Evolutionary conservation across 2,797 vertebrate genomes (phyloP).

Genomic region (Cirrhinus mrigala): DNA sequence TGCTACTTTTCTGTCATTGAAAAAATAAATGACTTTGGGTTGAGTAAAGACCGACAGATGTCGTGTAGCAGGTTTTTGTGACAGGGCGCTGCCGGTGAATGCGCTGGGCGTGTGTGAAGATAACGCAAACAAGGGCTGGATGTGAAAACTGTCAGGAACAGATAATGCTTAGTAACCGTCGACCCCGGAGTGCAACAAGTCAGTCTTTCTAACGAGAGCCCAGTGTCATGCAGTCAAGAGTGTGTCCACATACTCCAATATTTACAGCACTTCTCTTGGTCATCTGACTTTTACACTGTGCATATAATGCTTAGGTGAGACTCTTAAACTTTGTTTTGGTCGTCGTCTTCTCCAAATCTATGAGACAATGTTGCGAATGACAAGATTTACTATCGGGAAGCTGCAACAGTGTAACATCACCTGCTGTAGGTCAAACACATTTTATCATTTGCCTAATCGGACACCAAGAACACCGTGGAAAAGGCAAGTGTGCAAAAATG

Average conservation of each 20-base stretch:
- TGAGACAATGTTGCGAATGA: slow-evolving; percentile 64
- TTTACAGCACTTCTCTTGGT: neutral
- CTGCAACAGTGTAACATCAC: slow-evolving; percentile 60
- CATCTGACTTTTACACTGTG: neutral
- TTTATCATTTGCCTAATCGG: slow-evolving; percentile 60
- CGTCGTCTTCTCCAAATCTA: slow-evolving; percentile 61
- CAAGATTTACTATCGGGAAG: slow-evolving; percentile 60
- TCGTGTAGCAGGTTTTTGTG: slow-evolving; percentile 70
- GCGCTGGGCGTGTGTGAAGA: slow-evolving; percentile 69
- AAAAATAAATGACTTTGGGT: neutral
- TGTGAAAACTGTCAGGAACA: slow-evolving; percentile 67
- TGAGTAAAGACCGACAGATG: neutral
- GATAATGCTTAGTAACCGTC: slow-evolving; percentile 79
- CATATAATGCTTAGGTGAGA: slow-evolving; percentile 12
- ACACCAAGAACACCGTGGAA: slow-evolving; percentile 55
- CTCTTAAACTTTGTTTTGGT: neutral
- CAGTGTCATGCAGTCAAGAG: slow-evolving; percentile 10
- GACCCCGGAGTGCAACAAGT: slow-evolving; percentile 36
- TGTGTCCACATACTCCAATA: neutral
- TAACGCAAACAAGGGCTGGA: slow-evolving; percentile 56
- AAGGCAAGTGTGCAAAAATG: slow-evolving; percentile 21
- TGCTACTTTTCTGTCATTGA: neutral
- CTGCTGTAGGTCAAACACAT: slow-evolving; percentile 48
- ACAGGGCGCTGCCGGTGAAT: slow-evolving; percentile 72
- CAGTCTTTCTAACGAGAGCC: slow-evolving; percentile 1